Percentiles rank a stretch among this genome's conserved stretches.
Evolutionary conservation across 1,140 invertebrate genomes (phyloP).

Genomic region (Rhopalosiphum maidis): DNA sequence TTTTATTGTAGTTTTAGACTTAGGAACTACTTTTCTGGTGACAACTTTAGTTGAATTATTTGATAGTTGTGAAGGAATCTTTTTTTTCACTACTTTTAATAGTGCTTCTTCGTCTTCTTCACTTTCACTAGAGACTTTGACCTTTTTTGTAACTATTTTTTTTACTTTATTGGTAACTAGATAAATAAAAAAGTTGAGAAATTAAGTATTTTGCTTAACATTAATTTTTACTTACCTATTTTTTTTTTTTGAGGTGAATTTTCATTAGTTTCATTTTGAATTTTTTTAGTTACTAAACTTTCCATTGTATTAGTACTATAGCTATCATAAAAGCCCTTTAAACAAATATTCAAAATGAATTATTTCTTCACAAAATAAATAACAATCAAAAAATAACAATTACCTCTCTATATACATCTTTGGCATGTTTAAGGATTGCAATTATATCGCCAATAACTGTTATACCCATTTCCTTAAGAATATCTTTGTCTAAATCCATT

Average conservation of each 20-base stretch:
- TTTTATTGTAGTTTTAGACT: slow-evolving; percentile 29
- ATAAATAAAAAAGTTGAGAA: background rate
- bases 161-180: slow-evolving; percentile 48
- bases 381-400: slow-evolving; percentile 7
- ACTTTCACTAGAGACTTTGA: slow-evolving; percentile 54
- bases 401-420: slow-evolving; percentile 72
- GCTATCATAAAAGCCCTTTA: slow-evolving; percentile 37
- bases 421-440: slow-evolving; percentile 82
- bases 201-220: background rate
- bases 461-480: slow-evolving; percentile 83
- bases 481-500: slow-evolving; percentile 81
- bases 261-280: slow-evolving; percentile 24
- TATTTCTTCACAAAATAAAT: background rate
- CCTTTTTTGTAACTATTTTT: slow-evolving; percentile 27
- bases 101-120: slow-evolving; percentile 38
- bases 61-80: slow-evolving; percentile 2
- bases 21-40: slow-evolving; percentile 29
- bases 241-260: slow-evolving; percentile 25
- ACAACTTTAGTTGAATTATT: slow-evolving; percentile 28
- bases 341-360: background rate
- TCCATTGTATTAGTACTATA: slow-evolving; percentile 13
- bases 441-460: slow-evolving; percentile 83
- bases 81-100: slow-evolving; percentile 6
- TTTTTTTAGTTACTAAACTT: background rate
- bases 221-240: background rate